These are phyloP conservation scores for Limnodromus scolopaceus DNA, from an alignment of 2,797 vertebrate genomes.

Conservation along the genomic window DNA sequence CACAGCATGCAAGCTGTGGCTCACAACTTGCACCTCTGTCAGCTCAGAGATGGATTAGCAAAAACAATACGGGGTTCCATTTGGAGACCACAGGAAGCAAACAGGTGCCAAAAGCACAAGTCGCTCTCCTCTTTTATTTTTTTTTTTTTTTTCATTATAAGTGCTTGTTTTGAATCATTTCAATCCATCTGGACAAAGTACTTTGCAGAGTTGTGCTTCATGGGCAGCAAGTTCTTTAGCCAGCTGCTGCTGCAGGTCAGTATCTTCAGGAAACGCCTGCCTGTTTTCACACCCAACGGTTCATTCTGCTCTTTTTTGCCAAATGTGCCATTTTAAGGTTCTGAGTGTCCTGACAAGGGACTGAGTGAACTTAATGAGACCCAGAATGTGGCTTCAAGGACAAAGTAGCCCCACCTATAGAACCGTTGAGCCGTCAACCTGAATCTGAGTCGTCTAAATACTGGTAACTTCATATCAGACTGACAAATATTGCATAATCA, in stretches of 20 bases:
- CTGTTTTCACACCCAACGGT: neutral
- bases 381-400: neutral
- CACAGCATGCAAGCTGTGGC: slow-evolving; percentile 60
- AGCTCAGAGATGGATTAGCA: slow-evolving; percentile 59
- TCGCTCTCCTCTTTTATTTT: neutral
- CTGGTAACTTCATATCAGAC: neutral
- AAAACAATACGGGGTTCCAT: slow-evolving; percentile 44
- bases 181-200: neutral
- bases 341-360: neutral
- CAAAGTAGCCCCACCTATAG: neutral
- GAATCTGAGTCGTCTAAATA: neutral
- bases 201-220: neutral
- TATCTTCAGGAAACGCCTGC: neutral
- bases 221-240: neutral
- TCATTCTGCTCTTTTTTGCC: neutral
- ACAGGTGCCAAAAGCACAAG: slow-evolving; percentile 43
- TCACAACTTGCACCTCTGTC: slow-evolving; percentile 63
- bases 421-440: neutral
- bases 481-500: neutral
- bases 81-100: slow-evolving; percentile 54
- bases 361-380: neutral
- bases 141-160: neutral
- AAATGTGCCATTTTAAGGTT: neutral
- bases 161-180: neutral
- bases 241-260: neutral